Conservation (phyloP, 1,140 invertebrate genomes). For the Vollenhovia emeryi region DNA sequence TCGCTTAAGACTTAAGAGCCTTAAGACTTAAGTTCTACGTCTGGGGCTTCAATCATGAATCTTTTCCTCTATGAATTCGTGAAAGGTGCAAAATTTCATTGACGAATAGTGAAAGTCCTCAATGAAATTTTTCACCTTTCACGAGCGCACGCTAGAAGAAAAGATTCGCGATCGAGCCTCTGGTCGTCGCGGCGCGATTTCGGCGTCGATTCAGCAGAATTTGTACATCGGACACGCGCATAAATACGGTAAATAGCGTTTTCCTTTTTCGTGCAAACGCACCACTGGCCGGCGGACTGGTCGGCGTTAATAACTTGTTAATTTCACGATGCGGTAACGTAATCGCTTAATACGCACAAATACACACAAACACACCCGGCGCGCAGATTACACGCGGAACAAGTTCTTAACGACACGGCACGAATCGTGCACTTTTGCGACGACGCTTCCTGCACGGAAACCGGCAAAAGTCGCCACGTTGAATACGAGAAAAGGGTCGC, state of each 20-base stretch:
- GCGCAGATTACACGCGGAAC: slow-evolving; percentile 21
- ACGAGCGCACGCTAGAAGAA: too few species aligned
- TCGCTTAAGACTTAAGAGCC: not conserved
- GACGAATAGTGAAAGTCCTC: too few species aligned
- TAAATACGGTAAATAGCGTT: slow-evolving; percentile 17
- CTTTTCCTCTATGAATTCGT: too few species aligned
- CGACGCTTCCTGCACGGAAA: slow-evolving; percentile 16
- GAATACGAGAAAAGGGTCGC: not conserved
- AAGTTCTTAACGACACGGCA: slow-evolving; percentile 44
- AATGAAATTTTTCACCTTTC: too few species aligned
- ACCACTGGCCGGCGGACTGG: not conserved
- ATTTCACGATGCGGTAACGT: slow-evolving; percentile 38
- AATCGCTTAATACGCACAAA: slow-evolving; percentile 40
- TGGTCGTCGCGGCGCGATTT: not conserved
- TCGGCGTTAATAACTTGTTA: slow-evolving; percentile 42
- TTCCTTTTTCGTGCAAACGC: slow-evolving; percentile 17
- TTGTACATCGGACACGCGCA: slow-evolving; percentile 1
- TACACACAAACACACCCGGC: not conserved
- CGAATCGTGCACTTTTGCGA: slow-evolving; percentile 28
- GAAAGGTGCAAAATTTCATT: too few species aligned
- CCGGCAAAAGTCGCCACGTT: slow-evolving; percentile 12
- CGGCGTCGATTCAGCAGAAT: not conserved
- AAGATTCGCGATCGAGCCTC: too few species aligned
- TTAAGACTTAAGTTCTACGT: too few species aligned
- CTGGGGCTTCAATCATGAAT: too few species aligned